Conservation (phyloP, 30 jellyfish, hydroid and myxozoan species). For the Cassiopea xamachana region DNA sequence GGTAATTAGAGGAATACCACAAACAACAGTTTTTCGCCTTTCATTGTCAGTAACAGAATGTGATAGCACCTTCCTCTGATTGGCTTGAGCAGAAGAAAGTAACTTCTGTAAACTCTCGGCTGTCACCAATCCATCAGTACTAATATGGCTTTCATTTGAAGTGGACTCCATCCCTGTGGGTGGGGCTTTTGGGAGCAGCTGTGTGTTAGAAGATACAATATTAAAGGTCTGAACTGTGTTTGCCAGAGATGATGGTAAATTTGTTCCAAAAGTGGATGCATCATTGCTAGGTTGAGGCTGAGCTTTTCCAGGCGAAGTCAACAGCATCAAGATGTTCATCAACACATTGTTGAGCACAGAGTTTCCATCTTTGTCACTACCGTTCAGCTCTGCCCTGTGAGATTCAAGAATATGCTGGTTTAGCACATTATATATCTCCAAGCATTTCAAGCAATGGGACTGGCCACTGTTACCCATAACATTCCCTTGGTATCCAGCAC, state of each 20-base stretch:
- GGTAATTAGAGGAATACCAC: conserved; percentile 49
- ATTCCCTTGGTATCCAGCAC: conserved; percentile 26
- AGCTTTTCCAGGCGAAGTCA: conserved; percentile 56
- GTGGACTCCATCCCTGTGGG: not conserved
- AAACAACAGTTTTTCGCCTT: conserved; percentile 53
- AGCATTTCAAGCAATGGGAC: conserved; percentile 76
- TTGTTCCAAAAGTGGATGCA: not conserved
- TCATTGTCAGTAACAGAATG: conserved; percentile 45
- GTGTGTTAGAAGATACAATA: conserved; percentile 8
- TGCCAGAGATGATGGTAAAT: not conserved
- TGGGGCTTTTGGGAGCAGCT: conserved; percentile 15
- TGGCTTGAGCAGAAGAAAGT: conserved; percentile 50
- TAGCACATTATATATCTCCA: conserved; percentile 67
- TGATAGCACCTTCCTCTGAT: conserved; percentile 9
- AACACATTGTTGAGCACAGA: conserved; percentile 66
- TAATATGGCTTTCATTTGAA: not conserved
- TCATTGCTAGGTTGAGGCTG: conserved; percentile 45
- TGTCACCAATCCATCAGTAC: conserved; percentile 49
- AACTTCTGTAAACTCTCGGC: conserved; percentile 50
- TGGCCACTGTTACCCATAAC: conserved; percentile 7
- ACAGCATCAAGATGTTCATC: conserved; percentile 75
- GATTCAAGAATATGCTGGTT: conserved; percentile 70
- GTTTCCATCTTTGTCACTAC: conserved; percentile 57
- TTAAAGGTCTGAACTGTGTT: conserved; percentile 14
- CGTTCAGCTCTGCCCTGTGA: conserved; percentile 49